A percentile compares a stretch with the other conserved stretches of the same genome.
Conservation (phyloP, 1,140 invertebrate species). For the Cherax quadricarinatus region DNA sequence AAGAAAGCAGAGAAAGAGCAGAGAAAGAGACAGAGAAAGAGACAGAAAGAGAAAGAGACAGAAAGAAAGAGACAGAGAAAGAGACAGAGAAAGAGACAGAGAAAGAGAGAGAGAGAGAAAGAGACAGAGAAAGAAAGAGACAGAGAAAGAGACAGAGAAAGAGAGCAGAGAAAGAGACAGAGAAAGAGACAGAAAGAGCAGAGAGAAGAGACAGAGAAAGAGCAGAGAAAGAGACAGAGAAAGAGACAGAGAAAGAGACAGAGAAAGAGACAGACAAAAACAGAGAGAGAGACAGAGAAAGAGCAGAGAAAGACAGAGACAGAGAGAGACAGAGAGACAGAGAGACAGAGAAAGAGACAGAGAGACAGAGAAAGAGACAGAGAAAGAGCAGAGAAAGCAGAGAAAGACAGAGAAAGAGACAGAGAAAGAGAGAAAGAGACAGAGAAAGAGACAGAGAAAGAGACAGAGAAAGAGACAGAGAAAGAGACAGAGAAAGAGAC, state of each 20-base stretch:
- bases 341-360: neutral
- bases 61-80: neutral
- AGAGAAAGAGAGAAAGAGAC: conserved; percentile 11
- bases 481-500: conserved; percentile 20
- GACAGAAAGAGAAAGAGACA: neutral
- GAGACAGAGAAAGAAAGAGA: too few relatives aligned
- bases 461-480: conserved; percentile 28
- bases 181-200: too few relatives aligned
- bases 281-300: too few relatives aligned
- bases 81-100: neutral
- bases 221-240: too few relatives aligned
- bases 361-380: neutral
- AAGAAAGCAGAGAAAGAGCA: too few relatives aligned
- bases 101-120: too few relatives aligned
- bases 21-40: too few relatives aligned
- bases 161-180: too few relatives aligned
- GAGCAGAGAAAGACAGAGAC: neutral
- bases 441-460: neutral
- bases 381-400: neutral
- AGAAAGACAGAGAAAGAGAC: neutral
- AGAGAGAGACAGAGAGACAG: neutral
- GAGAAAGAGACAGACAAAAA: too few relatives aligned
- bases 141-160: too few relatives aligned
- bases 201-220: too few relatives aligned
- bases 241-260: too few relatives aligned